Conservation (phyloP, 2,888 invertebrate genomes). For the Hemistola chrysoprasaria region DNA sequence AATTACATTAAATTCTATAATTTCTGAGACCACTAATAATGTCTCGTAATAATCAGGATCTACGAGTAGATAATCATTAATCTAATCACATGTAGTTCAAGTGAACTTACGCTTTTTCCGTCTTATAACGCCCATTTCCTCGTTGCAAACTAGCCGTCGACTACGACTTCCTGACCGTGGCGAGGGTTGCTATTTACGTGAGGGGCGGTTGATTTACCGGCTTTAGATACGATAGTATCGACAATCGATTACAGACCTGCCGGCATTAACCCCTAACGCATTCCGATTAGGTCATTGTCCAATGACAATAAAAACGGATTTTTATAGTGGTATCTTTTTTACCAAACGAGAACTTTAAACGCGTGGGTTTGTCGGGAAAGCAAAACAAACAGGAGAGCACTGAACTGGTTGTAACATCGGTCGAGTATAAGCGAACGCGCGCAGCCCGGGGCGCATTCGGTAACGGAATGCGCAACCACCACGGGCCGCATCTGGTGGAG, state of each 20-base stretch:
- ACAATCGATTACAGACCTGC: constrained; percentile 50
- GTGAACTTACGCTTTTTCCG: constrained; percentile 77
- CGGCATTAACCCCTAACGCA: constrained; percentile 60
- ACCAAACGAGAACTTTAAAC: constrained; percentile 13
- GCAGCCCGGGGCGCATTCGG: constrained; percentile 70
- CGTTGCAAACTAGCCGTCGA: constrained; percentile 44
- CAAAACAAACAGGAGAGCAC: constrained; percentile 46
- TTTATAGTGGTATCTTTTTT: constrained; percentile 10
- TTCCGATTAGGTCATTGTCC: constrained; percentile 69
- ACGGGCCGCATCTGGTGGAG: constrained; percentile 54
- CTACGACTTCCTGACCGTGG: constrained; percentile 53
- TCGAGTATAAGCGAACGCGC: constrained; percentile 49
- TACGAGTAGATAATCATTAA: constrained; percentile 1
- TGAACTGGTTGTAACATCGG: constrained; percentile 34
- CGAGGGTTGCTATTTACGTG: constrained; percentile 42
- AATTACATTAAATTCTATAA: too few relatives aligned
- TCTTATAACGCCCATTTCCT: constrained; percentile 76
- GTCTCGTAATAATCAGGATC: too few relatives aligned
- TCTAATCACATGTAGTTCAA: constrained; percentile 41
- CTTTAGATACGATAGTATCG: constrained; percentile 46
- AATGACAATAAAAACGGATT: constrained; percentile 35
- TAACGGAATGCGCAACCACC: constrained; percentile 73
- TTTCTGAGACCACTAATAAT: too few relatives aligned
- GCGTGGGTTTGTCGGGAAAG: constrained; percentile 25
- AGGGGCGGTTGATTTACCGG: constrained; percentile 45